Conservation (phyloP, 1,140 invertebrate species). For the Sinonovacula constricta region DNA sequence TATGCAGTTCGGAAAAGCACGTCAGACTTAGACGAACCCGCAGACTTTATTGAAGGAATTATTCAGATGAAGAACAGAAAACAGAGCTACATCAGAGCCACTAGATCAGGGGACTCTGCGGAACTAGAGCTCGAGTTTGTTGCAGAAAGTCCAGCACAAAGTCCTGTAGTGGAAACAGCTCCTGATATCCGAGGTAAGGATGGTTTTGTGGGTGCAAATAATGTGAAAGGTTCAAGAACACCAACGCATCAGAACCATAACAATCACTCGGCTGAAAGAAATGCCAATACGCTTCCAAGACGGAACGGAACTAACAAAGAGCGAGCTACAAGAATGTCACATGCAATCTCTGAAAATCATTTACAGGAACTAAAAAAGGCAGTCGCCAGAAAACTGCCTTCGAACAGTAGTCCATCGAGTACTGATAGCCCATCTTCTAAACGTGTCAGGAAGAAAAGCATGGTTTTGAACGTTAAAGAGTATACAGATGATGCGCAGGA, state of each 20-base stretch:
- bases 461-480: constrained; percentile 10
- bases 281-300: background rate
- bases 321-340: background rate
- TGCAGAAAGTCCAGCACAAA: background rate
- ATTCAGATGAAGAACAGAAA: constrained; percentile 68
- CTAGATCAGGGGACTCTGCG: constrained; percentile 45
- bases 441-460: constrained; percentile 3
- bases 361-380: constrained; percentile 60
- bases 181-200: background rate
- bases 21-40: constrained; percentile 57
- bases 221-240: background rate
- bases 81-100: constrained; percentile 72
- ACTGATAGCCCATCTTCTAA: background rate
- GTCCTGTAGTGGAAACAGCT: background rate
- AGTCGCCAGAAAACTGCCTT: constrained; percentile 49
- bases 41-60: constrained; percentile 74
- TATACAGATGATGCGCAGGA: constrained; percentile 31
- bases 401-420: background rate
- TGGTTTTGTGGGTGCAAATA: background rate
- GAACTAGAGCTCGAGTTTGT: constrained; percentile 37
- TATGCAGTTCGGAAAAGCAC: constrained; percentile 71
- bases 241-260: background rate
- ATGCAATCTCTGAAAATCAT: constrained; percentile 45
- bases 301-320: background rate
- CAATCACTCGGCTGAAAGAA: background rate